Evolutionary conservation across 2,113 vertebrate genomes (phyloP).

Genomic region (Pagrus major): DNA sequence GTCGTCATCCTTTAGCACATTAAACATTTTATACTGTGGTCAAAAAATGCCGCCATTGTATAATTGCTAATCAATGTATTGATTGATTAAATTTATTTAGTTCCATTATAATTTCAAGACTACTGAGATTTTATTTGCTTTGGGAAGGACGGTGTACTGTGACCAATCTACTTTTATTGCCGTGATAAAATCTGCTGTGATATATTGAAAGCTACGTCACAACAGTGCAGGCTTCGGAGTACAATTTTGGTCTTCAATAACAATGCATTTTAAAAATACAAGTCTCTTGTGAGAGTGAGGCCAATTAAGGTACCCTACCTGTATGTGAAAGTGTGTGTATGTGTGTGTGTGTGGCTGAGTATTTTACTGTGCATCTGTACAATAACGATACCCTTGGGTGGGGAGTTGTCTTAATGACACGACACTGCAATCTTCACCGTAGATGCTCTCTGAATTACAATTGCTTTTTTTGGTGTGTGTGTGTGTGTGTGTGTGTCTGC

Average conservation of each 20-base stretch:
- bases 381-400: conserved; percentile 69
- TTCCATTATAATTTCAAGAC: conserved; percentile 65
- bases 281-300: conserved; percentile 60
- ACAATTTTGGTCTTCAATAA: conserved; percentile 64
- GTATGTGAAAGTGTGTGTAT: conserved; percentile 44
- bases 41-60: conserved; percentile 63
- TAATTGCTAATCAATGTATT: conserved; percentile 76
- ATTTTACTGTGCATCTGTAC: conserved; percentile 73
- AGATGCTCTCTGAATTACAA: conserved; percentile 65
- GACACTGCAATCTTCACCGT: conserved; percentile 64
- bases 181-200: conserved; percentile 68
- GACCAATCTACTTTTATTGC: conserved; percentile 72
- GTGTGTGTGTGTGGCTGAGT: conserved; percentile 40
- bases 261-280: conserved; percentile 64
- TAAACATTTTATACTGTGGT: conserved; percentile 63
- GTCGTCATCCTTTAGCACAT: conserved; percentile 30
- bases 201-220: conserved; percentile 72
- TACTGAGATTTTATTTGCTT: conserved; percentile 68
- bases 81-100: conserved; percentile 73
- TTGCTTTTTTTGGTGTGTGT: conserved; percentile 29
- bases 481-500: conserved; percentile 22
- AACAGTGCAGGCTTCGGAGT: conserved; percentile 57
- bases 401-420: conserved; percentile 70
- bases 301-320: conserved; percentile 72
- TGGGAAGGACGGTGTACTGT: conserved; percentile 61